Base-by-base conservation (phyloP, 2,797 vertebrate species). In the Coreius guichenoti region DNA sequence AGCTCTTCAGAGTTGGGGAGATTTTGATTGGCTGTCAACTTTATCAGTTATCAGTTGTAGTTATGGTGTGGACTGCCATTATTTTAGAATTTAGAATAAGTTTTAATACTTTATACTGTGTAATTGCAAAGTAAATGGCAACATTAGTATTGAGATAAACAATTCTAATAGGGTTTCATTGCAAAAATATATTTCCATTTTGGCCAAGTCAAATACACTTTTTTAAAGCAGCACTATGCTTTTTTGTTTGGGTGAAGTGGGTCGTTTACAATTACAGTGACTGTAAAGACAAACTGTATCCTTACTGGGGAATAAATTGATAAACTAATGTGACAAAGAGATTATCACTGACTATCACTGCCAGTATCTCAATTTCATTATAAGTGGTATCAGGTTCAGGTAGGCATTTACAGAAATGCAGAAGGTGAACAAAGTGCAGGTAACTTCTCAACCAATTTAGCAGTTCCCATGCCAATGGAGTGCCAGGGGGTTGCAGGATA, bases 381-480 rank as follows among this genome's bases (percentile, higher is more conserved):
- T 49, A 31, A 63, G 81, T 63, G 19, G 56, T 56, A 39, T 63
- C 12, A 36, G 51, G 51, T 43, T 81, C 65, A 70, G 65, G 47
- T 17, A 81, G 68, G 68, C 68, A 72, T 70, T 82, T 58, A 61
- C 51, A 43, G 36, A 82, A 72, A 82, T 13, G 1, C 23, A 82
- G 17, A 36, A 73, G 49, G 51, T 82, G 68, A 82, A 82, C 68
- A 61, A 82, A 72, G 36, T 61, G 80, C 39, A 26, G 80, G 51
- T 45, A 82, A 61, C 81, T 82, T 82, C 68, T 58, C 39, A 65
- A 83, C 26, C 29, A 83, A 83, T 83, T 75, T 51, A 49, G 39
- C 56, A 75, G 81, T 63, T 74, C 70, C 81, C 56, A 82, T 82
- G 29, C 39, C 26, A 74, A 65, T 82, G 26, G 70, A 82, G 43